A percentile compares a stretch with the other conserved stretches of the same genome.
phyloP scores from a whole-genome alignment of 1,140 invertebrate genomes.

The Calephelis virginiensis region DNA sequence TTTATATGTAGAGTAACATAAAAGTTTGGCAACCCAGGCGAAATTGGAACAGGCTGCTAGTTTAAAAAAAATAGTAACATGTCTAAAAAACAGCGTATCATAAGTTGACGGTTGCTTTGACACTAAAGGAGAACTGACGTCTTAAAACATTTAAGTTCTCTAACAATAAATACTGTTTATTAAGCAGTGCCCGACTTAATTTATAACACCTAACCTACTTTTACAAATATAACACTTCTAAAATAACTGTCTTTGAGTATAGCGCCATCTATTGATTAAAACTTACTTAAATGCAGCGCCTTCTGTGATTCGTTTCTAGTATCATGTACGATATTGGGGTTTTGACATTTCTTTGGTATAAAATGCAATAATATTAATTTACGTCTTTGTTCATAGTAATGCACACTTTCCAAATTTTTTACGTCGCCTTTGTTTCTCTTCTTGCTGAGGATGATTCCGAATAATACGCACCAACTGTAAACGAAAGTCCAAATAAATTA shows the following conservation, averaged over 20 bases:
- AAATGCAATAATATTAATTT: background rate
- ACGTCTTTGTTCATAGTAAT: background rate
- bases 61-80: no score
- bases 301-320: background rate
- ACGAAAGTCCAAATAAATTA: slow-evolving; percentile 51
- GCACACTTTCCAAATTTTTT: background rate
- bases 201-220: background rate
- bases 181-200: slow-evolving; percentile 5
- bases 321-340: background rate
- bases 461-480: slow-evolving; percentile 3
- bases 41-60: no score
- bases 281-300: background rate
- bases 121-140: no score
- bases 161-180: background rate
- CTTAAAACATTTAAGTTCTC: no score
- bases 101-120: no score
- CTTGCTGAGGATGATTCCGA: background rate
- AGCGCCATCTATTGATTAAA: background rate
- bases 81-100: no score
- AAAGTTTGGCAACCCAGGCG: no score
- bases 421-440: slow-evolving; percentile 3
- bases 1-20: no score
- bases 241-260: background rate
- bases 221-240: background rate
- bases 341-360: slow-evolving; percentile 8